phyloP scores from a whole-genome alignment of 2,888 invertebrate genomes.

The Leucania comma region DNA sequence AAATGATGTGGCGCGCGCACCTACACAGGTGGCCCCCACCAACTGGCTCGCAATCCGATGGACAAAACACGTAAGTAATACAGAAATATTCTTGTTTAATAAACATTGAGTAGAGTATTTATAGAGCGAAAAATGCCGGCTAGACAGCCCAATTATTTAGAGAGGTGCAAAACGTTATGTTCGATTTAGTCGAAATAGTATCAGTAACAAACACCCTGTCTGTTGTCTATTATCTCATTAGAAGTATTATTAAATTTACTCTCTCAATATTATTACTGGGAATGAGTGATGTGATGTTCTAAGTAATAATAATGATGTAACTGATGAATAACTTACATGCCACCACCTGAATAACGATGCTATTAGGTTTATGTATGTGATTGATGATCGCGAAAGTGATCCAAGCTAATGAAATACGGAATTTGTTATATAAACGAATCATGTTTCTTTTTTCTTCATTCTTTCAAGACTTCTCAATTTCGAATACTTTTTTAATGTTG shows the following conservation, averaged over 20 bases:
- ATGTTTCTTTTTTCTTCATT: too few species aligned
- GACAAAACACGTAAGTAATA: conserved; percentile 91
- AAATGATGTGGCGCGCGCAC: conserved; percentile 87
- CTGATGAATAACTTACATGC: not conserved
- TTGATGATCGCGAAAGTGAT: conserved; percentile 30
- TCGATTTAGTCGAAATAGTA: conserved; percentile 6
- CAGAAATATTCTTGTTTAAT: conserved; percentile 14
- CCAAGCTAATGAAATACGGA: conserved; percentile 27
- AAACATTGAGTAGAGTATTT: conserved; percentile 61
- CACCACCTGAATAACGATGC: conserved; percentile 10
- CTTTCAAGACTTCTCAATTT: not conserved
- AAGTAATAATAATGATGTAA: conserved; percentile 1
- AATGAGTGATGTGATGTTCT: not conserved
- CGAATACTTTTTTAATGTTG: not conserved
- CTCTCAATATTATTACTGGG: not conserved
- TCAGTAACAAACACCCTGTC: conserved; percentile 4
- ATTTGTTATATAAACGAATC: not conserved
- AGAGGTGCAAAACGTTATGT: conserved; percentile 5
- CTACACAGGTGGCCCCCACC: conserved; percentile 86
- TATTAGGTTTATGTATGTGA: conserved; percentile 22
- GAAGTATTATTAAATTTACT: not conserved
- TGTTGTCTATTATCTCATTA: conserved; percentile 7
- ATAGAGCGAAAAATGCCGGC: conserved; percentile 47
- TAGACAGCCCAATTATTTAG: conserved; percentile 27
- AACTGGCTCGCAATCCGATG: conserved; percentile 91